Percentiles rank a stretch among this genome's conserved stretches.
Conservation (phyloP, 2,113 vertebrate genomes). For the Pardalotus punctatus region DNA sequence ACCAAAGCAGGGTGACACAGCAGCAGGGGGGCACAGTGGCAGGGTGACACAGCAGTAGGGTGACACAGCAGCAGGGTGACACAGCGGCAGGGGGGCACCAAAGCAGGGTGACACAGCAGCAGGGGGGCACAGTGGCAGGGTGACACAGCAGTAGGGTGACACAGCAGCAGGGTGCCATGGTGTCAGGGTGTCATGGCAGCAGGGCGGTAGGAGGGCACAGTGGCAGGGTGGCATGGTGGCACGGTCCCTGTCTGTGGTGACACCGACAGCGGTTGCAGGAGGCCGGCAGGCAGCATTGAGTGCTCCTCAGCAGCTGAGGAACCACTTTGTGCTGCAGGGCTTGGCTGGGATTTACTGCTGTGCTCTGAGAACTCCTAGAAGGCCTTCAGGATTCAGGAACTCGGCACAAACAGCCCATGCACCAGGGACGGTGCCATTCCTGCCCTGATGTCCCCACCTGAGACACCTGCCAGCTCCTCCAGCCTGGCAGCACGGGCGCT, state of each 20-base stretch:
- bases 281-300: fast-evolving
- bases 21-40: no score
- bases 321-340: neutral
- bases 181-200: fast-evolving
- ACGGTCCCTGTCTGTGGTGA: neutral
- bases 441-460: neutral
- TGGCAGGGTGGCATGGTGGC: neutral
- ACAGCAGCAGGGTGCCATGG: no score
- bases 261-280: fast-evolving
- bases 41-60: neutral
- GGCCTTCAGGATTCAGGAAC: neutral
- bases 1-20: no score
- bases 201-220: fast-evolving
- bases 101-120: no score
- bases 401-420: neutral
- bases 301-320: neutral
- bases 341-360: fast-evolving
- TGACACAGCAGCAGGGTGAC: no score
- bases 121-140: no score
- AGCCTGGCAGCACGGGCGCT: neutral
- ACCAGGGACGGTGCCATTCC: fast-evolving
- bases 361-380: neutral
- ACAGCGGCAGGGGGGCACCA: no score
- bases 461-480: neutral
- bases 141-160: no score